Evolutionary conservation across 2,888 invertebrate species (phyloP), one percentile per base, ranked within the genome.

Genomic region (Netelia inedita): DNA sequence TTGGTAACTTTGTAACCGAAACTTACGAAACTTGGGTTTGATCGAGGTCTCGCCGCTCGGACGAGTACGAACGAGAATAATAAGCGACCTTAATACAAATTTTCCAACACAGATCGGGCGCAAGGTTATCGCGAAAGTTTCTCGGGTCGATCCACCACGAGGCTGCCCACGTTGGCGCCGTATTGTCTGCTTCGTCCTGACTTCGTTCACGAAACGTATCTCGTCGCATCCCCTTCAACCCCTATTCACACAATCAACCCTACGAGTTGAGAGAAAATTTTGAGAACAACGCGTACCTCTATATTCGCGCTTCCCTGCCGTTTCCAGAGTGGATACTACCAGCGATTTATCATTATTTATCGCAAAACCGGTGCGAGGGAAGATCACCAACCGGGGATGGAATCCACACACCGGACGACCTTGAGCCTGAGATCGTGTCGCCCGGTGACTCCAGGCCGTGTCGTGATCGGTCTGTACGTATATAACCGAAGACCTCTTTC

Each of bases 351-450:
- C 11, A 61, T 68, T 73, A 73, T 78, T 65, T 85, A 46, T 46
- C 14, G 46, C 46, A 8, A 66, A 73, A 75, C 53, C 23, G 74
- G 35, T 71, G 35, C 35, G 35, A 72, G 82, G 85, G 88, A 89
- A 91, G 91, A 91, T 57, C 19, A 3, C 19, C 19, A 19, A 19
- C 57, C 9, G 57, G 57, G 9, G 57, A 57, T 19, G 57, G 82
- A 89, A 85, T 68, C 65, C 65, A 43, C 19, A 63, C 23, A 89
- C 91, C 76, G 88, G 90, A 87, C 88, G 90, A 88, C 91, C 91
- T 91, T 91, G 91, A 75, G 75, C 87, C 82, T 85, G 83, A 87
- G 89, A 91, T 91, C 90, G 89, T 86, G 88, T 90, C 74, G 78
- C 80, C 83, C 53, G 28, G 65, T 61, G 82, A 59, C 61, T 16